Percentiles rank a stretch among this genome's conserved stretches.
Conservation (phyloP, 2,113 vertebrate species). For the Cervus canadensis region DNA sequence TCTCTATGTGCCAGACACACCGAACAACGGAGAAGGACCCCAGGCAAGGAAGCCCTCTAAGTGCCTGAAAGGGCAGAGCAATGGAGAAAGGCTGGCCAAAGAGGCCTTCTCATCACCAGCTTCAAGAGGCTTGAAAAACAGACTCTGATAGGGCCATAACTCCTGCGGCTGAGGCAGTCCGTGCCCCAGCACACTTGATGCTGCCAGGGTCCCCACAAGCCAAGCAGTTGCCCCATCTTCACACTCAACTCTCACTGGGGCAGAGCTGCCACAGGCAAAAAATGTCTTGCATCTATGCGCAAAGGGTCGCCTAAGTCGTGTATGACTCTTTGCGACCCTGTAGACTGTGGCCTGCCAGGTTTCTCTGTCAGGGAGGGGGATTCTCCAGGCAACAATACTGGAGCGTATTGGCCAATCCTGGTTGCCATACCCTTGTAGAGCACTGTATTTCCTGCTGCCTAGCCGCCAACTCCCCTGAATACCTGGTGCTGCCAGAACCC, state of each 20-base stretch:
- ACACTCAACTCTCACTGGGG: background rate
- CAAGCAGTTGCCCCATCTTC: background rate
- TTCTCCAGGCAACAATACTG: background rate
- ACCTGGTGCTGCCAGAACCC: background rate
- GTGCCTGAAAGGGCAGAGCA: background rate
- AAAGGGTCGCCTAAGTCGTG: background rate
- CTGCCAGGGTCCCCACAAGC: background rate
- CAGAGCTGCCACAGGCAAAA: background rate
- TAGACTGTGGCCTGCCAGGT: no score
- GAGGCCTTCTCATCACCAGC: background rate
- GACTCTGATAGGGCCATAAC: background rate
- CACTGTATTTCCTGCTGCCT: background rate
- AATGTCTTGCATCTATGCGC: background rate
- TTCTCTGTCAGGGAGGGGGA: background rate
- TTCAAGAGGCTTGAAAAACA: background rate
- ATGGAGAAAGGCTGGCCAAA: background rate
- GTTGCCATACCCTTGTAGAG: background rate
- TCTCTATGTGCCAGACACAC: fast-evolving
- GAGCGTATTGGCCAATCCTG: background rate
- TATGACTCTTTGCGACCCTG: background rate
- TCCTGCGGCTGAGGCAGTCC: fast-evolving
- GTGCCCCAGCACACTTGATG: background rate
- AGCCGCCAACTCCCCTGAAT: background rate
- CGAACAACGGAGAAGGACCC: background rate
- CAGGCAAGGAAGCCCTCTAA: background rate